Evolutionary conservation across 2,797 vertebrate species (phyloP).

Genomic region (Diplodus sargus): DNA sequence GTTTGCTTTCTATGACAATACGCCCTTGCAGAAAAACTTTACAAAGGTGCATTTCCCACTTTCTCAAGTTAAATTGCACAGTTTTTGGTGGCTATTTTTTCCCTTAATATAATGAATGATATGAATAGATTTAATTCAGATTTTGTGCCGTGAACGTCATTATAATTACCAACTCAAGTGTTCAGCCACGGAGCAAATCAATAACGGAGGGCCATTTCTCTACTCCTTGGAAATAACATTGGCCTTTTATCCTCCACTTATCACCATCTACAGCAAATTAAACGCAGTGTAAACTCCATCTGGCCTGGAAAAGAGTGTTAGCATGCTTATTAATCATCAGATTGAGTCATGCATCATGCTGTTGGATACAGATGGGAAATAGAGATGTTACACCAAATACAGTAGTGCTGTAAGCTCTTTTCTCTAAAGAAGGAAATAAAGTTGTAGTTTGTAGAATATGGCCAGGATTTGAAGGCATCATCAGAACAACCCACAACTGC

Average conservation of each 20-base stretch:
- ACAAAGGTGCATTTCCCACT: conserved; percentile 20
- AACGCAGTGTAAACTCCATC: conserved; percentile 58
- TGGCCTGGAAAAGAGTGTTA: conserved; percentile 60
- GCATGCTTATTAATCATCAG: conserved; percentile 65
- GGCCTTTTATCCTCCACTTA: conserved; percentile 33
- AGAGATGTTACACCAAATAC: conserved; percentile 46
- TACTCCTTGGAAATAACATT: conserved; percentile 37
- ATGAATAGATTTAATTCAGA: not conserved
- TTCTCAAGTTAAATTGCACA: conserved; percentile 5
- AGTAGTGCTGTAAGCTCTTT: conserved; percentile 15
- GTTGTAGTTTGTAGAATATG: too few species aligned
- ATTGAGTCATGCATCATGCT: conserved; percentile 51
- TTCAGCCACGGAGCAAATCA: conserved; percentile 52
- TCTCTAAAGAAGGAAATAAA: too few species aligned
- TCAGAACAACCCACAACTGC: too few species aligned
- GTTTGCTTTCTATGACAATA: conserved; percentile 18
- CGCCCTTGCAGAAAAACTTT: not conserved
- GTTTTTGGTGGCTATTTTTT: conserved; percentile 13
- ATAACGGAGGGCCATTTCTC: conserved; percentile 45
- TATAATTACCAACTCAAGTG: conserved; percentile 41
- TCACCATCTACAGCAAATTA: conserved; percentile 65
- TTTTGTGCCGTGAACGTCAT: conserved; percentile 11
- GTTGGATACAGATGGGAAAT: conserved; percentile 51
- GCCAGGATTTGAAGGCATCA: too few species aligned
- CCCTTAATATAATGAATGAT: conserved; percentile 12